Conservation (phyloP, 2,888 invertebrate genomes). For the Cyclophora albipunctata region DNA sequence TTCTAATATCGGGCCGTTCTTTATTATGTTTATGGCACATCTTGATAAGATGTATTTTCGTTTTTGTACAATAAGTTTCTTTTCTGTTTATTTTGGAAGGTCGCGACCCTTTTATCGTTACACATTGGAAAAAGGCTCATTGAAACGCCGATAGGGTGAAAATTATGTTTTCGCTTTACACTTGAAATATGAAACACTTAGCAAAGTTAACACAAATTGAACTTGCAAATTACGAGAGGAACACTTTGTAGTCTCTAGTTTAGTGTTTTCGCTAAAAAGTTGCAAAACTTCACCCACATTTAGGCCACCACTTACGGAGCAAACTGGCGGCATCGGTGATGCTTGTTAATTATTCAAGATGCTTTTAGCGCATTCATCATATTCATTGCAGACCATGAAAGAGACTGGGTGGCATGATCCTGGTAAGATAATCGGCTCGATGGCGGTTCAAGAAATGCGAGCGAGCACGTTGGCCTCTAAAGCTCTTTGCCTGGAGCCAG, state of each 20-base stretch:
- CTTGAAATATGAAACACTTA: no score
- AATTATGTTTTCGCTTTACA: no score
- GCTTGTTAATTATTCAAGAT: constrained; percentile 18
- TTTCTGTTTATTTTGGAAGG: neutral
- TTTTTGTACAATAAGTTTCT: constrained; percentile 6
- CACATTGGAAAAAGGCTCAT: neutral
- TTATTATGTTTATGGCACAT: constrained; percentile 14
- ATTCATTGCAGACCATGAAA: constrained; percentile 46
- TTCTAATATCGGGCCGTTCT: constrained; percentile 18
- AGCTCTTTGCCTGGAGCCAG: constrained; percentile 54
- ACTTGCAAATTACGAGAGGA: no score
- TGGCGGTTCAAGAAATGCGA: constrained; percentile 65
- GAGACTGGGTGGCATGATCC: constrained; percentile 64
- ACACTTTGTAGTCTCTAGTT: no score
- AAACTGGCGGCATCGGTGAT: neutral
- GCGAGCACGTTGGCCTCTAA: constrained; percentile 61
- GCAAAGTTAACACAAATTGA: no score
- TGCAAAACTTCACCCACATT: neutral
- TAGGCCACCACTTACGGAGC: neutral
- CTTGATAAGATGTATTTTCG: constrained; percentile 17
- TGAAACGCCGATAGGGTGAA: no score
- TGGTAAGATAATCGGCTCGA: constrained; percentile 51
- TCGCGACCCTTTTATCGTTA: constrained; percentile 1
- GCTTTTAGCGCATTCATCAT: constrained; percentile 9
- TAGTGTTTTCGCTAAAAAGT: no score